Percentiles rank a stretch among this genome's conserved stretches.
Evolutionary conservation across 2,888 invertebrate genomes (phyloP).

Genomic region (Idaea biselata): DNA sequence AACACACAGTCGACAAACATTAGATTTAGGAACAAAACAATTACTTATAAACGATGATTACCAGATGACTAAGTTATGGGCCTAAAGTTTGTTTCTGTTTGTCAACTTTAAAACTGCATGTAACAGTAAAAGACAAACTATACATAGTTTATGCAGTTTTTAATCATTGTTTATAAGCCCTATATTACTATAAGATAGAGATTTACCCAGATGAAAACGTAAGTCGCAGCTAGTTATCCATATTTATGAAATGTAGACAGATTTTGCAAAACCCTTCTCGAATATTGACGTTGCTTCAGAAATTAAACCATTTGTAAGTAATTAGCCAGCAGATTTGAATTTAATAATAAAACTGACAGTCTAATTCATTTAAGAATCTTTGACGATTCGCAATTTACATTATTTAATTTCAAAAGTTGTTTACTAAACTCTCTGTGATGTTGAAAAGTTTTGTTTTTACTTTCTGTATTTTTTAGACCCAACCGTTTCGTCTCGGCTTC

Average conservation of each 20-base stretch:
- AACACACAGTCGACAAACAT: too few species aligned
- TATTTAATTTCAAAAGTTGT: conserved; percentile 30
- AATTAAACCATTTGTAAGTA: conserved; percentile 43
- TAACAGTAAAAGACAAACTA: too few species aligned
- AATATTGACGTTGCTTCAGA: conserved; percentile 38
- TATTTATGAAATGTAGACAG: not conserved
- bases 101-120: too few species aligned
- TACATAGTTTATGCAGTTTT: too few species aligned
- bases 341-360: conserved; percentile 34
- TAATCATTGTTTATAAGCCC: too few species aligned
- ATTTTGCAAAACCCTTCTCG: conserved; percentile 18
- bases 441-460: conserved; percentile 42
- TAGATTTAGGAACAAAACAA: too few species aligned
- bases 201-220: too few species aligned
- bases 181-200: too few species aligned
- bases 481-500: conserved; percentile 35
- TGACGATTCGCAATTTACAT: conserved; percentile 24
- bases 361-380: conserved; percentile 24
- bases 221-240: not conserved
- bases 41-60: too few species aligned
- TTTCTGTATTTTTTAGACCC: conserved; percentile 39
- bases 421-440: conserved; percentile 26
- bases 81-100: too few species aligned
- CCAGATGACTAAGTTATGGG: too few species aligned
- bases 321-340: conserved; percentile 36